These are phyloP conservation scores for Athene noctua DNA, from an alignment of 2,113 vertebrate species.

Conservation along the genomic window DNA sequence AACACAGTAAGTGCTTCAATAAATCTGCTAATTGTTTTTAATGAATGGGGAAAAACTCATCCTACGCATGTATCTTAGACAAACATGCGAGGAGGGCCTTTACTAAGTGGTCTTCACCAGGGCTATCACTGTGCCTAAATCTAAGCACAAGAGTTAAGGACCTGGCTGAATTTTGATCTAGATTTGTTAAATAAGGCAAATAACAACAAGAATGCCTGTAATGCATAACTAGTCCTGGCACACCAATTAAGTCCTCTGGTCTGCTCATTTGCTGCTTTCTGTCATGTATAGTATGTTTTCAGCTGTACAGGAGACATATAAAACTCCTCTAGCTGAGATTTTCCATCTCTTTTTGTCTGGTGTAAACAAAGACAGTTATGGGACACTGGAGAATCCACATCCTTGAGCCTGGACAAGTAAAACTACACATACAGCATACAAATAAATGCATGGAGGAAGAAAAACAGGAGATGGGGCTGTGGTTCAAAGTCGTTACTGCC, in stretches of 20 bases:
- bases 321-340: neutral
- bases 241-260: neutral
- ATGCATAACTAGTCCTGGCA: neutral
- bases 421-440: neutral
- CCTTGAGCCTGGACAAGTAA: neutral
- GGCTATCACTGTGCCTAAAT: neutral
- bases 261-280: neutral
- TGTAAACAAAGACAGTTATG: neutral
- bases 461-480: neutral
- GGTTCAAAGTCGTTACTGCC: neutral
- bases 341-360: neutral
- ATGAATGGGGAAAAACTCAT: neutral
- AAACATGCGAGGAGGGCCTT: neutral
- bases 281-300: neutral
- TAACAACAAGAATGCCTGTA: neutral
- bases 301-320: neutral
- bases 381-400: neutral
- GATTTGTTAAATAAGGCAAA: neutral
- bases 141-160: neutral
- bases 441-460: neutral
- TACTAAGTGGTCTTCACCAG: neutral
- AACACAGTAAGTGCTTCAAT: neutral
- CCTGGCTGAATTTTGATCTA: neutral
- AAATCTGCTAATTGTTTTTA: neutral
- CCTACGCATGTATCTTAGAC: rapidly evolving